Base-by-base conservation (phyloP, 2,797 vertebrate genomes). In the Megalops cyprinoides region DNA sequence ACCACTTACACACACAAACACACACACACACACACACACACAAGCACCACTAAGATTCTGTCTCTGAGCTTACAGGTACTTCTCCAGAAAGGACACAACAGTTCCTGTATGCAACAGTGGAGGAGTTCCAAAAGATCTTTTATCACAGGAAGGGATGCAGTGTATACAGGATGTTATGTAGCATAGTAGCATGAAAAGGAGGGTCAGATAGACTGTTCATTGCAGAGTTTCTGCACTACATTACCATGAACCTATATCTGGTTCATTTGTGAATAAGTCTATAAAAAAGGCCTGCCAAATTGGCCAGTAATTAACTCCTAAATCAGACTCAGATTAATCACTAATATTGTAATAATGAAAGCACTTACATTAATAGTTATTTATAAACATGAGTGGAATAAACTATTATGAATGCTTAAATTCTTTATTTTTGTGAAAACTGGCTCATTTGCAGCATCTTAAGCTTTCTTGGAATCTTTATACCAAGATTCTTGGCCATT, bases 351-450 rank as follows among this genome's bases (percentile, higher is more conserved):
- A 34, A 31, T 65, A 37, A 65, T 31, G 34, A 28, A 1, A 15
- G 28, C 28, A 34, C 28, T 65, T 65, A 65, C 12, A 14, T 28
- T 65, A 65, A 65, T 62, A 9, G 25, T 62, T 28, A 62, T 2
- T 62, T 62, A 62, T 62, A 62, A 62, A 62, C 53, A 62, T 62
- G 28, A 62, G 58, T 62, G 25, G 58, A 25, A n/a, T 62, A 28
- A 62, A 31, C 25, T 2, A 12, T 62, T 31, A 31, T 2, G n/a
- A 25, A 7, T 62, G 31, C 28, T 31, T 6, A 14, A 31, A 12
- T n/a, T 58, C 5, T 25, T 62, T 62, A 62, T 62, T 62, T 62
- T 31, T 31, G 8, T 31, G 31, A 25, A n/a, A 58, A 58, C 25
- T 58, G 55, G 55, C 55, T 14, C 10, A 2, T 62, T 10, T 25